Base-by-base conservation (phyloP, 2,888 invertebrate genomes). In the Portevinia maculata region DNA sequence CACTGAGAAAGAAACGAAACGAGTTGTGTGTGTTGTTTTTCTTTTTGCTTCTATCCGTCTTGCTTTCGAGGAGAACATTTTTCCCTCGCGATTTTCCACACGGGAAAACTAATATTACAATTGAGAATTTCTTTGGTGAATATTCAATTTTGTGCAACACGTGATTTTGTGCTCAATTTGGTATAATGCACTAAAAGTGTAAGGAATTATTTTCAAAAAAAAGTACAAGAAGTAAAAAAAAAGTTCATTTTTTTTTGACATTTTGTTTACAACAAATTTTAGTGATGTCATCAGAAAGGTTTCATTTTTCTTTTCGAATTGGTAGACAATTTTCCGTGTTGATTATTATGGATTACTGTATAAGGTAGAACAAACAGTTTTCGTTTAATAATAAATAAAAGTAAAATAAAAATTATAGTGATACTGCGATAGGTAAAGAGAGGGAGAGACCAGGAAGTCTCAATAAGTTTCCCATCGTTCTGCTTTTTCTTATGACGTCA, bases 221-320 rank as follows among this genome's bases (percentile, higher is more conserved):
- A 48, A 50, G 46, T 57, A 79, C 48, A 39, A 11, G 15, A 17
- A 74, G 53, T 73, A 60, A 52, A 60, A 57, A 70, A 28, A 46
- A n/a, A 48, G 8, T 57, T 39, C 9, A 46, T 48, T 70, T 79
- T 64, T 67, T 71, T 85, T 85, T 86, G 81, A 85, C 81, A 85
- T 89, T 91, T 90, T 90, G 90, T 90, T 91, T 91, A 91, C 91
- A 89, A 87, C 86, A 89, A 88, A 88, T 88, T 87, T 88, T 88
- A 89, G 88, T 90, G 89, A 90, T 90, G 90, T 90, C 88, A 89
- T 90, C 91, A 90, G 90, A 86, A 91, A 91, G 90, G 74, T 84
- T 79, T 79, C 71, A 71, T 74, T 74, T 85, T 67, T 70, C 71
- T 34, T 70, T 65, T 52, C 11, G 19, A 44, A 59, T 57, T 79